phyloP scores from a whole-genome alignment of 2,797 vertebrate genomes.

The Melopsittacus undulatus region DNA sequence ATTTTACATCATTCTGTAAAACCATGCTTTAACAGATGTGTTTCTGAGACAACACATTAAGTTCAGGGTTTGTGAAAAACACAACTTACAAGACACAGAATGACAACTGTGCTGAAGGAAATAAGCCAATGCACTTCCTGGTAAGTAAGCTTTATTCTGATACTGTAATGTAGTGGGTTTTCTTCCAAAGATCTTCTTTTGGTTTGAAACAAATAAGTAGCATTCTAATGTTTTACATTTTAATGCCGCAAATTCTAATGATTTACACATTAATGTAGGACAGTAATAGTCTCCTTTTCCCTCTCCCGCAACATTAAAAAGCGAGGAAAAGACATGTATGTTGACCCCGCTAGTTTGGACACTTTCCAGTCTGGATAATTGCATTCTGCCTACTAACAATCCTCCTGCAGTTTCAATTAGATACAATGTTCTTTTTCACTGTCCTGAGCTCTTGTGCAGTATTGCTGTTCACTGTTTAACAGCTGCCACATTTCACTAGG shows the following conservation, averaged over 20 bases:
- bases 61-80: neutral
- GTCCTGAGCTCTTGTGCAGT: neutral
- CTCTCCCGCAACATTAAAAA: neutral
- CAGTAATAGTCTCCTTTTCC: neutral
- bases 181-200: neutral
- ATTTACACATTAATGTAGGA: neutral
- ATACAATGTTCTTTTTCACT: constrained; percentile 22
- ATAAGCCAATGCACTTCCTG: neutral
- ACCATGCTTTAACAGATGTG: neutral
- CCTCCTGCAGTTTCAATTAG: constrained; percentile 51
- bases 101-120: neutral
- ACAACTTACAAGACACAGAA: neutral
- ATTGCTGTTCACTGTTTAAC: constrained; percentile 10
- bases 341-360: neutral
- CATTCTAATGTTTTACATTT: neutral
- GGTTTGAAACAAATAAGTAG: neutral
- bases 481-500: neutral
- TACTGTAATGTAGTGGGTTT: neutral
- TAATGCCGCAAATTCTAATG: neutral
- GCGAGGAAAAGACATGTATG: neutral
- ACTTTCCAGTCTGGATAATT: constrained; percentile 39
- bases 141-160: neutral
- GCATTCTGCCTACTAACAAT: constrained; percentile 27
- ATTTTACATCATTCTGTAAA: neutral
- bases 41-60: neutral